Percentiles rank a stretch among this genome's conserved stretches.
These are phyloP conservation scores for Schrankia costaestrigalis DNA, from an alignment of 2,888 invertebrate genomes.

Conservation along the genomic window DNA sequence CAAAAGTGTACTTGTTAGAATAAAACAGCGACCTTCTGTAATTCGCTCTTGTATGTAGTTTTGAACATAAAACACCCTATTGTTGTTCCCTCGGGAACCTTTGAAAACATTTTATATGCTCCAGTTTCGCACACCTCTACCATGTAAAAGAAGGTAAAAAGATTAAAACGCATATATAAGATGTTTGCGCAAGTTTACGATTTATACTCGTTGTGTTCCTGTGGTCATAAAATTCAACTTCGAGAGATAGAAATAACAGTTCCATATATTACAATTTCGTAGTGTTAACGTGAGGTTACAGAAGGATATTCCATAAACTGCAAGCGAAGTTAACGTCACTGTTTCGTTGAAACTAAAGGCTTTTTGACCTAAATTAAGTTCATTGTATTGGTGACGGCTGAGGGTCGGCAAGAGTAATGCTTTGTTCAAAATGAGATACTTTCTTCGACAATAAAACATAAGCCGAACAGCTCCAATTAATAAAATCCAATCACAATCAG, in stretches of 20 bases:
- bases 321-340: no score
- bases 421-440: slow-evolving; percentile 7
- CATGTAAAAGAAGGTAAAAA: slow-evolving; percentile 38
- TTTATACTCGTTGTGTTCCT: slow-evolving; percentile 17
- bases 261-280: no score
- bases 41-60: slow-evolving; percentile 45
- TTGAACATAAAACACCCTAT: slow-evolving; percentile 57
- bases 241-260: slow-evolving; percentile 10
- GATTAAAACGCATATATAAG: slow-evolving; percentile 27
- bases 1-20: slow-evolving; percentile 39
- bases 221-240: slow-evolving; percentile 12
- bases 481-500: no score
- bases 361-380: slow-evolving; percentile 20
- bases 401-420: slow-evolving; percentile 14
- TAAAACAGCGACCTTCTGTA: slow-evolving; percentile 41
- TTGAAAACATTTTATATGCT: slow-evolving; percentile 58
- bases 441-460: slow-evolving; percentile 5
- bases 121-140: slow-evolving; percentile 49
- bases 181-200: slow-evolving; percentile 30
- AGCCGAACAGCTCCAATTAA: no score
- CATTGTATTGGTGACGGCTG: slow-evolving; percentile 12
- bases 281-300: no score
- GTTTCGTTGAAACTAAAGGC: slow-evolving; percentile 10
- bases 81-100: slow-evolving; percentile 57
- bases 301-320: no score